Evolutionary conservation across 2,888 invertebrate species (phyloP).

Genomic region (Macropis europaea): DNA sequence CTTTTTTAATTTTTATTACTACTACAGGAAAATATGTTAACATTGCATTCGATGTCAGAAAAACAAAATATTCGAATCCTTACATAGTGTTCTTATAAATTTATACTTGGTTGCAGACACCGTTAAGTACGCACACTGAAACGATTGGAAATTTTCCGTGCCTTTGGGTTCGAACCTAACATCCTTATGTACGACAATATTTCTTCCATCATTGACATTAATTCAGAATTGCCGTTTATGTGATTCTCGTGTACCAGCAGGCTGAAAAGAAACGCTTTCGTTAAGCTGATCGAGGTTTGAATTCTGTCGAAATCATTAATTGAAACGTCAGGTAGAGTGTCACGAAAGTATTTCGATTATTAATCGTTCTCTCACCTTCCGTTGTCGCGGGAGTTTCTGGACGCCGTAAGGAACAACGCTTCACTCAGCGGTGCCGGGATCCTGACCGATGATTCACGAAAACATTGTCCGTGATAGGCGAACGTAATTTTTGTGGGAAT

Average conservation of each 20-base stretch:
- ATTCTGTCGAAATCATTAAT: conserved; percentile 20
- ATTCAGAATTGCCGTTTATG: conserved; percentile 18
- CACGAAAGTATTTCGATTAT: conserved; percentile 11
- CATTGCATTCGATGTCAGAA: no score
- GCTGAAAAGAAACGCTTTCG: conserved; percentile 8
- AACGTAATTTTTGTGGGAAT: conserved; percentile 60
- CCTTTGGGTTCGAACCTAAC: not conserved
- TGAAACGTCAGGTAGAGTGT: conserved; percentile 6
- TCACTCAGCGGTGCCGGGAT: conserved; percentile 53
- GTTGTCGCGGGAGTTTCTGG: conserved; percentile 19
- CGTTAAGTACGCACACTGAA: conserved; percentile 1
- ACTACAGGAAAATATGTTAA: no score
- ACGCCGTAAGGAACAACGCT: conserved; percentile 55
- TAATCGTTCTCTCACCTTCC: conserved; percentile 21
- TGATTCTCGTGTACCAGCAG: not conserved
- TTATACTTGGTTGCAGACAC: conserved; percentile 21
- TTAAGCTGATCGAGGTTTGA: conserved; percentile 1
- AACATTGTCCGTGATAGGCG: conserved; percentile 42
- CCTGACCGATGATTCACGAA: conserved; percentile 31
- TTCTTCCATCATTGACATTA: conserved; percentile 44
- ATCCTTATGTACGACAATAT: conserved; percentile 40
- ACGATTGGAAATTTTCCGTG: conserved; percentile 3
- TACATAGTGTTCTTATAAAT: conserved; percentile 26
- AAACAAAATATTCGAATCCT: no score
- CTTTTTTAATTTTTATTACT: no score